Conservation (phyloP, 2,113 vertebrate species). For the Tretioscincus oriximinensis region DNA sequence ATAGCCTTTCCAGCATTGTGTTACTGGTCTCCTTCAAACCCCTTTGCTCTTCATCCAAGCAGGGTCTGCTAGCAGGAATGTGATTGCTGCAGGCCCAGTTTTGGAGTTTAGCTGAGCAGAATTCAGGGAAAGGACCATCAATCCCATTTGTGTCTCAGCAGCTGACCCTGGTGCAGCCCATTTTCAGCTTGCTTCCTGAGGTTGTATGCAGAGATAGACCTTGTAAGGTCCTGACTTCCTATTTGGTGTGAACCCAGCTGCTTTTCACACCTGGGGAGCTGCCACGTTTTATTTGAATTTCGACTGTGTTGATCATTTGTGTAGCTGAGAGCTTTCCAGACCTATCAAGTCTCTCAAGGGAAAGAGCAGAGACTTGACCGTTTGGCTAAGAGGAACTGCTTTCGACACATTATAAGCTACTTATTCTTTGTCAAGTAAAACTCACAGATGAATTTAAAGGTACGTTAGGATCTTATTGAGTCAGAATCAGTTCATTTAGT, state of each 20-base stretch:
- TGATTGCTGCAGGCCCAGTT: neutral
- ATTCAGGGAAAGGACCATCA: no score
- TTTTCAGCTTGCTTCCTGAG: neutral
- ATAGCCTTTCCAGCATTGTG: neutral
- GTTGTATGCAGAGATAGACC: neutral
- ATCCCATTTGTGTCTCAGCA: no score
- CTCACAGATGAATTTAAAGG: neutral
- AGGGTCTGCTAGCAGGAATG: no score
- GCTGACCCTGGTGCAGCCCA: neutral
- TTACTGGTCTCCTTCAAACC: neutral
- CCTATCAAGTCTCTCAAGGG: no score
- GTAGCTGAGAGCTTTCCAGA: no score
- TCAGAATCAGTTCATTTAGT: neutral
- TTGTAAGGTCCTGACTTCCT: neutral
- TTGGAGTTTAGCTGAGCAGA: no score
- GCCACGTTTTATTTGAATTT: conserved; percentile 50
- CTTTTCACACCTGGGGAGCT: conserved; percentile 40
- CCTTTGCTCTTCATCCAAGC: no score
- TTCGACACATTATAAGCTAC: no score
- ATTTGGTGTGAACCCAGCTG: conserved; percentile 37
- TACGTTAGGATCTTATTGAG: neutral
- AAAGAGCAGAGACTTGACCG: neutral
- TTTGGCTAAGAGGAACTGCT: neutral
- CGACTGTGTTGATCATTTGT: conserved; percentile 33
- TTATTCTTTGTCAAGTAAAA: no score